A percentile compares a stretch with the other conserved stretches of the same genome.
These are phyloP conservation scores for Uropetala carovei DNA, from an alignment of 2,888 invertebrate genomes.

Conservation along the genomic window DNA sequence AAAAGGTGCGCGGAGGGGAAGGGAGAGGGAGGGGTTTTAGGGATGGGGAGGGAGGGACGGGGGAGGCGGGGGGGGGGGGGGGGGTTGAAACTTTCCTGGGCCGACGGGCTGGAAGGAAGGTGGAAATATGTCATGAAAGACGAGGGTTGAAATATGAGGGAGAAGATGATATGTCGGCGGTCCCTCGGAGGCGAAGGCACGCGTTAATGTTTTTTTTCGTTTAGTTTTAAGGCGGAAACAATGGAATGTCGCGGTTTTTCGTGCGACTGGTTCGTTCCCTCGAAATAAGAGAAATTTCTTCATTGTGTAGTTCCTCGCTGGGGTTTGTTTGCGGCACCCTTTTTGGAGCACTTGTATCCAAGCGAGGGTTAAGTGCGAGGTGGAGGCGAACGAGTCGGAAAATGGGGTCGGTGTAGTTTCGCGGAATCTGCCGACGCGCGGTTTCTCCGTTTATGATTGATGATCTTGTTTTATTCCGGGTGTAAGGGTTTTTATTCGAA, in stretches of 20 bases:
- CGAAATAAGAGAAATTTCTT: constrained; percentile 19
- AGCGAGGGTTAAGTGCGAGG: neutral
- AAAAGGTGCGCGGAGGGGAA: neutral
- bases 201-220: constrained; percentile 30
- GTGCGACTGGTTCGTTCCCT: neutral
- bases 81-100: neutral
- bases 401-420: neutral
- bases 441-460: neutral
- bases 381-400: neutral
- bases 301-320: neutral
- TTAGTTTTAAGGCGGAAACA: constrained; percentile 2
- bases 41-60: neutral
- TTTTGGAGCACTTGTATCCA: neutral
- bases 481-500: neutral
- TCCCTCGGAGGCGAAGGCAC: neutral
- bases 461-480: neutral
- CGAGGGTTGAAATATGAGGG: constrained; percentile 61
- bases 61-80: neutral
- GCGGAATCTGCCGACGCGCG: neutral
- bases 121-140: constrained; percentile 19
- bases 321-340: neutral
- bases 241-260: constrained; percentile 53
- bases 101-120: neutral
- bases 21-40: neutral
- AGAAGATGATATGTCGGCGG: constrained; percentile 55